phyloP scores from a whole-genome alignment of 2,113 vertebrate genomes.

The Anguilla rostrata region DNA sequence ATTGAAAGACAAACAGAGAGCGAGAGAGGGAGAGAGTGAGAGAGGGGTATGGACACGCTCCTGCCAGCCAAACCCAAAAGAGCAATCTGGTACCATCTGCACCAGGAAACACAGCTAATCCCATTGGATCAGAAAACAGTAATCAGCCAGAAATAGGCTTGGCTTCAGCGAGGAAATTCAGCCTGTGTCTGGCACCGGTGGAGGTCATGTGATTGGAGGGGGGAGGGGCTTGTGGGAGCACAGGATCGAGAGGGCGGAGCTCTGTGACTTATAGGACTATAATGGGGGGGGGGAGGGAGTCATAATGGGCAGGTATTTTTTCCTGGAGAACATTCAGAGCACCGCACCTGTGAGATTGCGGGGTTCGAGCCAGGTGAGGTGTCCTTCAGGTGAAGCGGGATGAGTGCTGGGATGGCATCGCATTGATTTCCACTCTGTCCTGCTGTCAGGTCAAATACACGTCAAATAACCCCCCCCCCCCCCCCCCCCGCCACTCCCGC shows the following conservation, averaged over 20 bases:
- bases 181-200: conserved; percentile 31
- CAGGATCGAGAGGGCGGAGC: not conserved
- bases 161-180: conserved; percentile 17
- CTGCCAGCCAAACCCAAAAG: conserved; percentile 40
- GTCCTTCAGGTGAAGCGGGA: not conserved
- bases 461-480: not conserved
- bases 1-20: not conserved
- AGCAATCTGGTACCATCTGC: conserved; percentile 56
- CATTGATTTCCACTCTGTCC: not conserved
- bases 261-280: not conserved
- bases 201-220: not conserved
- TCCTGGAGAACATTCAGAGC: not conserved
- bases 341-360: not conserved
- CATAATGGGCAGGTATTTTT: not conserved
- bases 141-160: conserved; percentile 43
- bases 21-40: conserved; percentile 8
- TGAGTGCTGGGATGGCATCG: not conserved
- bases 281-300: not conserved
- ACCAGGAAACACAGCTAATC: conserved; percentile 42
- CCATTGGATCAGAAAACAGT: conserved; percentile 43
- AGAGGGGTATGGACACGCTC: conserved; percentile 17
- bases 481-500: too few relatives aligned
- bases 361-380: not conserved
- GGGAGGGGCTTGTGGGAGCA: not conserved
- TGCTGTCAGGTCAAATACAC: not conserved